A percentile compares a stretch with the other conserved stretches of the same genome.
These are phyloP conservation scores for Drosophila equinoxialis DNA, from an alignment of 1,140 invertebrate species.

Conservation along the genomic window DNA sequence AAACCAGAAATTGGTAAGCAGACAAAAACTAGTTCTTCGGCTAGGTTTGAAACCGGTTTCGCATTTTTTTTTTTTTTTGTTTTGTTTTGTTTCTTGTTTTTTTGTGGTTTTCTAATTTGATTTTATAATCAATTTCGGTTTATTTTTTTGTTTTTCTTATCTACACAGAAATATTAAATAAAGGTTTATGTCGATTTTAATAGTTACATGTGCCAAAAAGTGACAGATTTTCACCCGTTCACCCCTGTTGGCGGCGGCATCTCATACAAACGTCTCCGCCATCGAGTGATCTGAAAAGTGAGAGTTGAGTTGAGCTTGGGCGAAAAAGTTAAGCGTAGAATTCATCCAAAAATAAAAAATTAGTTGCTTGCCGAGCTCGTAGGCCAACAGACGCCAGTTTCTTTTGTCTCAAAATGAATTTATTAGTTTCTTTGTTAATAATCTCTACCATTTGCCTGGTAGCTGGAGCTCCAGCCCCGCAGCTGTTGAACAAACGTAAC, in stretches of 20 bases:
- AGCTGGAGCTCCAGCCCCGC: slow-evolving; percentile 54
- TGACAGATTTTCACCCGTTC: slow-evolving; percentile 25
- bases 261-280: too few species aligned
- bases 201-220: slow-evolving; percentile 70
- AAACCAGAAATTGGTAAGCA: slow-evolving; percentile 26
- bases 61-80: slow-evolving; percentile 62
- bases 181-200: slow-evolving; percentile 29
- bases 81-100: slow-evolving; percentile 37
- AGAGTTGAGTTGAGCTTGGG: slow-evolving; percentile 53
- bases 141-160: slow-evolving; percentile 11
- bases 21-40: slow-evolving; percentile 70
- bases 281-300: slow-evolving; percentile 56
- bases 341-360: slow-evolving; percentile 31
- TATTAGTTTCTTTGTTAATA: slow-evolving; percentile 56
- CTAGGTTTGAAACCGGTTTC: slow-evolving; percentile 69
- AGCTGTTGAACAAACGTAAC: slow-evolving; percentile 60
- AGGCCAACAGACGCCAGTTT: slow-evolving; percentile 58
- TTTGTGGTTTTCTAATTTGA: slow-evolving; percentile 26
- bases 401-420: slow-evolving; percentile 55
- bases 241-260: background rate
- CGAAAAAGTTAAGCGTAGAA: slow-evolving; percentile 32
- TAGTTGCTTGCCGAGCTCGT: slow-evolving; percentile 54
- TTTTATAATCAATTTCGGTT: slow-evolving; percentile 7
- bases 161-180: slow-evolving; percentile 49
- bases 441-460: slow-evolving; percentile 45